Evolutionary conservation across 35 echinoderm and acorn worm genomes (phyloP).

Genomic region (Lytechinus variegatus): DNA sequence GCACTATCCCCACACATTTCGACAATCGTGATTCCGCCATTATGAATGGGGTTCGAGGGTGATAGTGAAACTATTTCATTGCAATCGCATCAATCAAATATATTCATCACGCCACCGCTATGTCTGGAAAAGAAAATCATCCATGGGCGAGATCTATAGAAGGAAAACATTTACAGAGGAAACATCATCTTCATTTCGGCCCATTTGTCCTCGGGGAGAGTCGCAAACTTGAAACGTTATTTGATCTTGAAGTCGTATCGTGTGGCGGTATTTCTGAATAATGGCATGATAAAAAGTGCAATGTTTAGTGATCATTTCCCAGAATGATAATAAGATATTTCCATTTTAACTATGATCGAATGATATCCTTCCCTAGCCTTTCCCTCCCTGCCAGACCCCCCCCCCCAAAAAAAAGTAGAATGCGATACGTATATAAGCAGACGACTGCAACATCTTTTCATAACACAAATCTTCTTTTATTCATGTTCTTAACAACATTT

Average conservation of each 20-base stretch:
- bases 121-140: not conserved
- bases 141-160: not conserved
- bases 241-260: not conserved
- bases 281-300: not conserved
- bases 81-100: not conserved
- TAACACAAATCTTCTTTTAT: too few relatives aligned
- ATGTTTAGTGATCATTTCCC: not conserved
- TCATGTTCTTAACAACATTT: too few relatives aligned
- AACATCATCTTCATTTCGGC: not conserved
- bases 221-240: not conserved
- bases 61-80: not conserved
- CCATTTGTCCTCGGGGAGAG: not conserved
- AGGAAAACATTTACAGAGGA: not conserved
- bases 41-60: not conserved
- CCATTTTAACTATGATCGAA: too few relatives aligned
- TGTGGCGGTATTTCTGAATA: not conserved
- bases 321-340: too few relatives aligned
- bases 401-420: too few relatives aligned
- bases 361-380: too few relatives aligned
- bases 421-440: too few relatives aligned
- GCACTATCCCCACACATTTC: not conserved
- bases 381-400: too few relatives aligned
- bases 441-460: too few relatives aligned
- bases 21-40: not conserved
- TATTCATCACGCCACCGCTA: not conserved